Evolutionary conservation across 2,113 vertebrate species (phyloP).

Genomic region (Epinephelus cyanopodus): DNA sequence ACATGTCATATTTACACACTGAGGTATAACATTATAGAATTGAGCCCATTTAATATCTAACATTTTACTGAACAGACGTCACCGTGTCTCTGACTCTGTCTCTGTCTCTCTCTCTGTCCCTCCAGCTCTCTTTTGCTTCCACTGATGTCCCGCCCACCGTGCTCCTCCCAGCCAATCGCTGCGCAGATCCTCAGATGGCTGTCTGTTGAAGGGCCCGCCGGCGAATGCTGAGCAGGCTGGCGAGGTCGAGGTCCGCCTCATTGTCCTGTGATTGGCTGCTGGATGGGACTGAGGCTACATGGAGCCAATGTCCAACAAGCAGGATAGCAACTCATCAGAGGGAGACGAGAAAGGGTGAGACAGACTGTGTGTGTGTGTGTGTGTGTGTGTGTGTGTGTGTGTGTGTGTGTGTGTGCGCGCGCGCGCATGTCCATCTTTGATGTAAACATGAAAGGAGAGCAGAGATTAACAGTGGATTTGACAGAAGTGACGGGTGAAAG

Average conservation of each 20-base stretch:
- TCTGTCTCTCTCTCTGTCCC: slow-evolving; percentile 13
- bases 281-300: slow-evolving; percentile 68
- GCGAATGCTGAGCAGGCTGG: slow-evolving; percentile 77
- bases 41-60: too few relatives aligned
- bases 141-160: slow-evolving; percentile 47
- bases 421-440: slow-evolving; percentile 31
- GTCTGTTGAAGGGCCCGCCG: slow-evolving; percentile 57
- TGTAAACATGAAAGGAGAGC: slow-evolving; percentile 59
- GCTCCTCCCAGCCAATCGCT: slow-evolving; percentile 47
- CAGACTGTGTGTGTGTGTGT: slow-evolving; percentile 21
- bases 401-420: background rate
- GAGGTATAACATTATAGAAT: too few relatives aligned
- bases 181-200: slow-evolving; percentile 48
- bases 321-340: slow-evolving; percentile 80
- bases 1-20: too few relatives aligned
- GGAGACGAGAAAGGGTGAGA: slow-evolving; percentile 83
- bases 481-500: slow-evolving; percentile 39
- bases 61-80: background rate
- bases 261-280: slow-evolving; percentile 77
- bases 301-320: slow-evolving; percentile 79
- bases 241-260: slow-evolving; percentile 63
- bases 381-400: slow-evolving; percentile 24
- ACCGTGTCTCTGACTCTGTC: background rate
- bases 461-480: slow-evolving; percentile 33
- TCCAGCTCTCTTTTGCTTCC: slow-evolving; percentile 48